A percentile compares a stretch with the other conserved stretches of the same genome.
phyloP scores from a whole-genome alignment of 2,113 vertebrate species.

The Butorides virescens region DNA sequence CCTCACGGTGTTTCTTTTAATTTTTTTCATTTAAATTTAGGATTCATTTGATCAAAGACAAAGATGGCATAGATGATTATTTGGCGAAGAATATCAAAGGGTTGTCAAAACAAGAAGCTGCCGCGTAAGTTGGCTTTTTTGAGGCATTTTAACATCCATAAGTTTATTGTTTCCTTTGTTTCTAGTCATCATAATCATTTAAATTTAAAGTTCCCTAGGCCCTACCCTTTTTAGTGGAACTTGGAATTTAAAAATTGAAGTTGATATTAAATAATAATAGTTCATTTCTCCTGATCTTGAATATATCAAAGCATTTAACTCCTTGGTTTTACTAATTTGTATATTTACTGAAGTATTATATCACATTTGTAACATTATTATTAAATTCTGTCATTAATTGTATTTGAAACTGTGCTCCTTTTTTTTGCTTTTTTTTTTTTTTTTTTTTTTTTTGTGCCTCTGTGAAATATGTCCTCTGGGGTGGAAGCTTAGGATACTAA shows the following conservation, averaged over 20 bases:
- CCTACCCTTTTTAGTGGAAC: conserved; percentile 63
- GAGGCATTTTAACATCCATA: conserved; percentile 66
- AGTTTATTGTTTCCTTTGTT: conserved; percentile 78
- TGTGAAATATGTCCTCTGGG: conserved; percentile 21
- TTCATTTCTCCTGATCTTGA: conserved; percentile 69
- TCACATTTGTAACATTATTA: conserved; percentile 38
- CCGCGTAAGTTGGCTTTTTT: conserved; percentile 77
- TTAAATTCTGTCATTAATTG: conserved; percentile 59
- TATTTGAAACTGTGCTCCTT: conserved; percentile 7
- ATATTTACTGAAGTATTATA: conserved; percentile 67
- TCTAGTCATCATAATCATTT: conserved; percentile 65
- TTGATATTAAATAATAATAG: conserved; percentile 77
- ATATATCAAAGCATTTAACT: conserved; percentile 71
- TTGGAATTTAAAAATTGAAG: conserved; percentile 80
- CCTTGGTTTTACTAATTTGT: conserved; percentile 59
- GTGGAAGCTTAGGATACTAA: neutral
- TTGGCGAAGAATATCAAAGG: conserved; percentile 80
- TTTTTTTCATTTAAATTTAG: conserved; percentile 77
- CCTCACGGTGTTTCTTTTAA: conserved; percentile 54
- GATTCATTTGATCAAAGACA: conserved; percentile 80
- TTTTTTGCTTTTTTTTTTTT: neutral
- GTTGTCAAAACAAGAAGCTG: conserved; percentile 79
- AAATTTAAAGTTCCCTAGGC: conserved; percentile 72
- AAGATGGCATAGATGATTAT: conserved; percentile 78
- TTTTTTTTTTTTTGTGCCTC: neutral